phyloP scores from a whole-genome alignment of 2,797 vertebrate genomes.

The Platalea minor region DNA sequence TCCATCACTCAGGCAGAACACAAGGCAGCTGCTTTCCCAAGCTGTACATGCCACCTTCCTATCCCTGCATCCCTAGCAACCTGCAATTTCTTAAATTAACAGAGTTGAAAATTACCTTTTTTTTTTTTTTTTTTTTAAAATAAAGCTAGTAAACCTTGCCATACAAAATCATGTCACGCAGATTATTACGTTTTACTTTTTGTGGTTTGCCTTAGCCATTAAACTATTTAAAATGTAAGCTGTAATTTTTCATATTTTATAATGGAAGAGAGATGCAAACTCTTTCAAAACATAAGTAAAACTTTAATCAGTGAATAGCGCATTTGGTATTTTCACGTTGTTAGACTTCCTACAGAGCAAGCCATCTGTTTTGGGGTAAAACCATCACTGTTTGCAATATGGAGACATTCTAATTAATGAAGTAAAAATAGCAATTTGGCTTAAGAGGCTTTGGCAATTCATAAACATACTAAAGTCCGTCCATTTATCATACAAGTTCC shows the following conservation, averaged over 20 bases:
- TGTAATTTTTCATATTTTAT: neutral
- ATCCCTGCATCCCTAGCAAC: neutral
- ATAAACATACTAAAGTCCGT: neutral
- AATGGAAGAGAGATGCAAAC: neutral
- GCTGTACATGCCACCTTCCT: neutral
- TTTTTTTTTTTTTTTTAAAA: too few relatives aligned
- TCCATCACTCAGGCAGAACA: neutral
- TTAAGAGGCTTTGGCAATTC: neutral
- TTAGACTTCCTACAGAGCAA: neutral
- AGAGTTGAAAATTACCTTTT: fast-evolving
- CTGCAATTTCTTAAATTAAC: neutral
- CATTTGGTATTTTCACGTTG: neutral
- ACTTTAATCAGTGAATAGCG: neutral
- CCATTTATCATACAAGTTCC: neutral
- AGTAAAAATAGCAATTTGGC: slow-evolving; percentile 14
- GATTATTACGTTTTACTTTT: neutral
- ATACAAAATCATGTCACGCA: neutral
- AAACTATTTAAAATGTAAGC: neutral
- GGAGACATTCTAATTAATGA: slow-evolving; percentile 28
- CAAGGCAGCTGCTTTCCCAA: neutral
- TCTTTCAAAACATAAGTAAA: neutral
- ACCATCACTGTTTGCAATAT: neutral
- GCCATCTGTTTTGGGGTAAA: slow-evolving; percentile 22
- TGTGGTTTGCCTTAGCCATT: neutral
- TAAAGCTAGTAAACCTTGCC: neutral